Conservation (phyloP, 2,797 vertebrate genomes). For the Bradypodion ventrale region DNA sequence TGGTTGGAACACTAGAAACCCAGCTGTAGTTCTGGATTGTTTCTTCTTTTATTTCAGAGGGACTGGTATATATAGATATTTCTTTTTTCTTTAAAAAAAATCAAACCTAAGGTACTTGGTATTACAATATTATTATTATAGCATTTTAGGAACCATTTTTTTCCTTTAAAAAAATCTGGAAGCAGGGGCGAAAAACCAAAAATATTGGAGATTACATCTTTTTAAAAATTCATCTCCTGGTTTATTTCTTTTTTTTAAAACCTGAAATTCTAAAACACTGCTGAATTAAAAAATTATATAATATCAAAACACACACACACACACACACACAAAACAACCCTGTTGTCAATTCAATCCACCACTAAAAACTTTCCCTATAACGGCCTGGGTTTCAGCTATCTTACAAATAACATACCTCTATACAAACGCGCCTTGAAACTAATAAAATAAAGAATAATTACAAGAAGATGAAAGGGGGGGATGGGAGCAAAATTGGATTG, state of each 20-base stretch:
- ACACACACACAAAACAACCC: no score
- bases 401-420: constrained; percentile 48
- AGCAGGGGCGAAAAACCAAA: background rate
- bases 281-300: constrained; percentile 45
- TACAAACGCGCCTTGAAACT: constrained; percentile 35
- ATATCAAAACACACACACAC: constrained; percentile 36
- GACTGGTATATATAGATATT: constrained; percentile 27
- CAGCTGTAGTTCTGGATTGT: background rate
- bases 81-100: background rate
- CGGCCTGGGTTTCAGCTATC: constrained; percentile 24
- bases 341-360: constrained; percentile 28
- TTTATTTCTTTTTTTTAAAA: constrained; percentile 8
- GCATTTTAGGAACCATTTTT: constrained; percentile 21
- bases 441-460: constrained; percentile 43
- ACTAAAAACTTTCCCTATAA: constrained; percentile 22
- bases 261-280: constrained; percentile 40
- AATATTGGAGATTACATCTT: constrained; percentile 20
- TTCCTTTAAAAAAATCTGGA: constrained; percentile 5
- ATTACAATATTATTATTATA: constrained; percentile 21
- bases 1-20: background rate
- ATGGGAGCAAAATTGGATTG: background rate
- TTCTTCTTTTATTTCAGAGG: background rate
- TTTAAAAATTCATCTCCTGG: constrained; percentile 23
- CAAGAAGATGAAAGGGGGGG: background rate
- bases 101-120: constrained; percentile 23